A percentile compares a stretch with the other conserved stretches of the same genome.
phyloP scores from a whole-genome alignment of 2,888 invertebrate genomes.

The Ochropleura plecta region DNA sequence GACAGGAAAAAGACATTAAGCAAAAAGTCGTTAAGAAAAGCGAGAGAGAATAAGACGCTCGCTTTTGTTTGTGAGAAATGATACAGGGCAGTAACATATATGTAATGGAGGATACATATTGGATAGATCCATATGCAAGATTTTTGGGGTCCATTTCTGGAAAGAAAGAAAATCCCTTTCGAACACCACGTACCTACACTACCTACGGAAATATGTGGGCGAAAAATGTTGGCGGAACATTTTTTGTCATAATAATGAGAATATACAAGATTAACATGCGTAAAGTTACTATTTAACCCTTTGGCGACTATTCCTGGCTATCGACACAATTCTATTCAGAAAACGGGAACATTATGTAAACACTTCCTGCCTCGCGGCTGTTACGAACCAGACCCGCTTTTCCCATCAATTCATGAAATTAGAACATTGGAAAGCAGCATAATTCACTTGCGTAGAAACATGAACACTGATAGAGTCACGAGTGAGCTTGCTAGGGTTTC shows the following conservation, averaged over 20 bases:
- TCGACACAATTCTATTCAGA: slow-evolving; percentile 29
- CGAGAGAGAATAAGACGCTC: slow-evolving; percentile 22
- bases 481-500: slow-evolving; percentile 23
- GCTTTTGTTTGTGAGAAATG: slow-evolving; percentile 25
- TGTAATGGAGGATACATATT: neutral
- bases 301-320: neutral
- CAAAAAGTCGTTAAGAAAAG: slow-evolving; percentile 34
- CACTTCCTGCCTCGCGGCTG: slow-evolving; percentile 26
- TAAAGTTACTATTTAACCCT: neutral
- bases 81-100: neutral
- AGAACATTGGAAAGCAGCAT: slow-evolving; percentile 11
- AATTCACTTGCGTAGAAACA: slow-evolving; percentile 16
- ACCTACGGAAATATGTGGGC: neutral
- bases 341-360: slow-evolving; percentile 30
- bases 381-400: slow-evolving; percentile 40
- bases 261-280: neutral
- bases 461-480: slow-evolving; percentile 5
- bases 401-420: slow-evolving; percentile 20
- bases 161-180: neutral
- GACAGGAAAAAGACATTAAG: slow-evolving; percentile 58
- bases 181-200: neutral
- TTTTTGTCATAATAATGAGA: neutral
- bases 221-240: neutral
- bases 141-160: neutral
- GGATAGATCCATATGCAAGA: neutral